Evolutionary conservation across 2,113 vertebrate genomes (phyloP).

Genomic region (Chaetura pelagica): DNA sequence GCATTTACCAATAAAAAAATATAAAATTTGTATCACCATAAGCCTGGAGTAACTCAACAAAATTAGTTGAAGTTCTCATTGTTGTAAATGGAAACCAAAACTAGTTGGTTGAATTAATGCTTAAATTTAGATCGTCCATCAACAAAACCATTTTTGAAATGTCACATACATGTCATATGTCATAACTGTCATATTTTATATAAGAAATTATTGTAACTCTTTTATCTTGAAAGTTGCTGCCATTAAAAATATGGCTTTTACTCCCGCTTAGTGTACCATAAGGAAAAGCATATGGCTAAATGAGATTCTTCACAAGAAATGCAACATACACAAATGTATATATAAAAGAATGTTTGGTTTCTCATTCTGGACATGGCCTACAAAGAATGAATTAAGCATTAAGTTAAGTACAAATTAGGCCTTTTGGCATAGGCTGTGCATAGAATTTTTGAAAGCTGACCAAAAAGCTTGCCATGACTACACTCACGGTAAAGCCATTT

Average conservation of each 20-base stretch:
- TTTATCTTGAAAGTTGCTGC: background rate
- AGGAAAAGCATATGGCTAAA: conserved; percentile 1
- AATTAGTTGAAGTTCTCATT: background rate
- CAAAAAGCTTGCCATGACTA: background rate
- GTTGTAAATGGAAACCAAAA: background rate
- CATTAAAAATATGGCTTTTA: conserved; percentile 1
- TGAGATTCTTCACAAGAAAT: background rate
- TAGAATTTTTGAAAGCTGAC: background rate
- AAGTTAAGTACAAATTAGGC: background rate
- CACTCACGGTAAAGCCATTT: background rate
- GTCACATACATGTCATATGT: background rate
- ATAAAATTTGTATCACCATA: background rate
- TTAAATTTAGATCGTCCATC: background rate
- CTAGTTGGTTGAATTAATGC: background rate
- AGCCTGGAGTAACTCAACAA: background rate
- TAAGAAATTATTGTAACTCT: background rate
- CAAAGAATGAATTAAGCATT: background rate
- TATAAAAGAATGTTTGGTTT: background rate
- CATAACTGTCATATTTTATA: background rate
- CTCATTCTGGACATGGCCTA: background rate
- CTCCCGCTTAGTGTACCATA: background rate
- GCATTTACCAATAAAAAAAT: background rate
- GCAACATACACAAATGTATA: background rate
- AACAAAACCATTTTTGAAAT: background rate
- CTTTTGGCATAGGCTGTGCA: background rate